These are phyloP conservation scores for Apostichopus parvimensis DNA, from an alignment of 35 echinoderm and acorn worm genomes.

Conservation along the genomic window DNA sequence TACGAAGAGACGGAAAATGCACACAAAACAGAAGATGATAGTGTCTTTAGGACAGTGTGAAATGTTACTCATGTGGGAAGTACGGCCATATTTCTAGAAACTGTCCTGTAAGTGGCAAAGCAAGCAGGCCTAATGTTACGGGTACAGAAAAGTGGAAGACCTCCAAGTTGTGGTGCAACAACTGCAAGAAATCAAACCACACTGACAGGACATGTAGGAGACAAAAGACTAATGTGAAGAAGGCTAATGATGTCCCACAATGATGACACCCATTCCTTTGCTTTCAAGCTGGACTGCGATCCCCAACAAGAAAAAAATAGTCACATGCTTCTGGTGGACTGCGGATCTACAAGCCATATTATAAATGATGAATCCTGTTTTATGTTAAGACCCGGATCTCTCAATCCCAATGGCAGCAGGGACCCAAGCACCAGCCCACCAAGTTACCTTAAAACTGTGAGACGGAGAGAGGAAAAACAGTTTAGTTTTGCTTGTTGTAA, in stretches of 20 bases:
- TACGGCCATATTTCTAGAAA: conserved; percentile 12
- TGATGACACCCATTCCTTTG: background rate
- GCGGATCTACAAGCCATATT: conserved; percentile 11
- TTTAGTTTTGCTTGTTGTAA: no score
- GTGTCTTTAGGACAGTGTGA: conserved; percentile 2
- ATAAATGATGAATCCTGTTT: background rate
- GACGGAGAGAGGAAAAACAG: no score
- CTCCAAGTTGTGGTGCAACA: conserved; percentile 25
- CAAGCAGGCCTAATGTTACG: conserved; percentile 16
- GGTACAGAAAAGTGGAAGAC: background rate
- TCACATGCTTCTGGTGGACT: conserved; percentile 30
- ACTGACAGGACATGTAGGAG: conserved; percentile 42
- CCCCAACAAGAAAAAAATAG: conserved; percentile 4
- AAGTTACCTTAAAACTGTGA: no score
- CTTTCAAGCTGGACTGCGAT: conserved; percentile 44
- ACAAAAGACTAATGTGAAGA: conserved; percentile 25
- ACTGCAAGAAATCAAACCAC: conserved; percentile 29
- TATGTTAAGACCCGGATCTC: background rate
- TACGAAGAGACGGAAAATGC: conserved; percentile 16
- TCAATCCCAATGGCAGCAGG: no score
- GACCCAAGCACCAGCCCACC: no score
- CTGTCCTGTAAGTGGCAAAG: background rate
- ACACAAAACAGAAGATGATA: background rate
- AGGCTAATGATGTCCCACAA: conserved; percentile 40
- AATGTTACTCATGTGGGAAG: conserved; percentile 31